Evolutionary conservation across 1,140 invertebrate species (phyloP), one percentile per base, ranked within the genome.

Genomic region (Cotesia glomerata): DNA sequence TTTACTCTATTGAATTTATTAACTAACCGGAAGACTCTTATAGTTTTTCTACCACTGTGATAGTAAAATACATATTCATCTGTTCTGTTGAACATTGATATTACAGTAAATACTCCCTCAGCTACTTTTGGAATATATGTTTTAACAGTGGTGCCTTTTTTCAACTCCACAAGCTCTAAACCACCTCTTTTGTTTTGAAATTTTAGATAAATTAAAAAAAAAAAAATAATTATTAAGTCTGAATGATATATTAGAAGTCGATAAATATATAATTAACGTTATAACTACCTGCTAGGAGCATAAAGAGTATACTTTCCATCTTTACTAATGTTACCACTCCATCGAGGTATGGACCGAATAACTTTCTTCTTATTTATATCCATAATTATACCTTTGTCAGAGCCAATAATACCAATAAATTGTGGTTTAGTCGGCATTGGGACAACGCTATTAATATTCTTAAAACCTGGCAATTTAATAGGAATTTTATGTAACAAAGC

Each of bases 31-130:
- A 98, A 98, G 5, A 98, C 93, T 71, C 96, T 89, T 59, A 98
- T 90, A 7, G 97, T 98, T 87, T 97, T 95, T 74, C 94, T 91
- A 7, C 95, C 95, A 76, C 95, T 97, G 82, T 99, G 97, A 79
- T 99, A 99, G 84, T 99, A 99, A 3, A 98, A 89, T 4, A 99
- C 97, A 79, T 99, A 98, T 77, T 97, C 93, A 79, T 98, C 96
- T 8, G 94, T 97, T 74, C 93, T 93, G 51, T 96, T 98, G 82
- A 99, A 99, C 87, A 95, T 92, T 61, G 95, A 95, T 75, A 97
- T 95, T 26, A 99, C 95, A 11, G 94, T 96, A 83, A 99, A 99
- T 0, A 99, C 97, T 2, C 98, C 98, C 87, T 99, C 97, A 7
- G 97, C 97, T 0, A 98, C 93, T 84, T 94, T 92, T 1, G 95